Evolutionary conservation across 2,888 invertebrate genomes (phyloP).

Genomic region (Bimastos eiseni): DNA sequence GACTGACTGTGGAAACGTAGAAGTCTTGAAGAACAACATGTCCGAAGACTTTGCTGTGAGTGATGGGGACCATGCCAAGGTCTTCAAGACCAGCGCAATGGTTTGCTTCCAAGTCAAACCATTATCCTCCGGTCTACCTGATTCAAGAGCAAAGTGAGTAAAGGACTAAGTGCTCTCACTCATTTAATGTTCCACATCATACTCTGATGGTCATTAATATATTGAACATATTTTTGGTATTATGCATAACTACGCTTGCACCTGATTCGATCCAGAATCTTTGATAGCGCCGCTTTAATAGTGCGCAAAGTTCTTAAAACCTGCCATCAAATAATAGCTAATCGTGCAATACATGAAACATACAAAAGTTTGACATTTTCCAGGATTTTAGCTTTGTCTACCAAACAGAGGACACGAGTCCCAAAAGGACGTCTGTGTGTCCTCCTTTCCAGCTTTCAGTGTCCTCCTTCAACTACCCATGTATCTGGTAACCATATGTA

Average conservation of each 20-base stretch:
- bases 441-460: too few species aligned
- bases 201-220: too few species aligned
- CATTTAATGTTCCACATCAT: too few species aligned
- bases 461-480: too few species aligned
- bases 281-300: neutral
- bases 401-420: too few species aligned
- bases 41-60: neutral
- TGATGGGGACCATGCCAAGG: neutral
- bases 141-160: constrained; percentile 5
- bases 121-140: neutral
- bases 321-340: too few species aligned
- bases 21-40: neutral
- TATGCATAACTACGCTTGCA: neutral
- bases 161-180: neutral
- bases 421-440: too few species aligned
- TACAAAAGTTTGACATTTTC: too few species aligned
- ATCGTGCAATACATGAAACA: too few species aligned
- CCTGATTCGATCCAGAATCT: neutral
- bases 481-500: neutral
- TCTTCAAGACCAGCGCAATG: neutral
- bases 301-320: too few species aligned
- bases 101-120: neutral
- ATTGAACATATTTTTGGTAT: too few species aligned
- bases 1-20: neutral
- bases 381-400: too few species aligned